Base-by-base conservation (phyloP, 2,888 invertebrate species). In the Spisula solida region DNA sequence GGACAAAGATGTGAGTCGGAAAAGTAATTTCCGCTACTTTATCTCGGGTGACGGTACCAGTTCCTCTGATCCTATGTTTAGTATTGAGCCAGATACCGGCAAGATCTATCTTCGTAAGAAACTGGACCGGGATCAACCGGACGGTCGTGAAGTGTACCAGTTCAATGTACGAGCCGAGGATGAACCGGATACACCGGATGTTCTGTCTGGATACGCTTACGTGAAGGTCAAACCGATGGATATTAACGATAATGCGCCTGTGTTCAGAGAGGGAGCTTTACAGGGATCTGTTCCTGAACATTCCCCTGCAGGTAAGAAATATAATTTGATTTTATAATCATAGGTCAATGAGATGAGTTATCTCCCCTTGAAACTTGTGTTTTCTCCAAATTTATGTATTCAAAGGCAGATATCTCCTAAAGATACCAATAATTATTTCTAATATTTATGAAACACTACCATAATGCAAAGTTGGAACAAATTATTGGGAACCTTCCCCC, bases 241-340 rank as follows among this genome's bases (percentile, higher is more conserved):
- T 97, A 99, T 99, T 96, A 99, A 99, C 97, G 99, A 99, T 97
- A 99, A 99, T 97, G 98, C 98, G 12, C 99, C 99, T n/a, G 98
- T 98, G 95, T 99, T 99, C 90, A 94, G 94, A 60, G 88, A 91
- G 20, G 94, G 90, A 31, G 90, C 93, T 6, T 89, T 96, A 56
- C 92, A 93, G 20, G 96, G 96, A 31, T 93, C 99, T 97, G 99
- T 99, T 31, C 99, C 99, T 0, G 99, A 99, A 97, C 99, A 99
- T 96, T 99, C 99, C 94, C 98, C 98, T 20, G 98, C 98, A 94
- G 97, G 98, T 97, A 94, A 94, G 14, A 18, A 5, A 41, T 41
- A 41, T 41, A 41, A 41, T 41, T 2, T 5, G 41, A 41, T 5
- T 41, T 41, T 41, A n/a, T 41, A 8, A 5, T 41, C 41, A n/a